Base-by-base conservation (phyloP, 2,888 invertebrate species). In the Cerastis leucographa region DNA sequence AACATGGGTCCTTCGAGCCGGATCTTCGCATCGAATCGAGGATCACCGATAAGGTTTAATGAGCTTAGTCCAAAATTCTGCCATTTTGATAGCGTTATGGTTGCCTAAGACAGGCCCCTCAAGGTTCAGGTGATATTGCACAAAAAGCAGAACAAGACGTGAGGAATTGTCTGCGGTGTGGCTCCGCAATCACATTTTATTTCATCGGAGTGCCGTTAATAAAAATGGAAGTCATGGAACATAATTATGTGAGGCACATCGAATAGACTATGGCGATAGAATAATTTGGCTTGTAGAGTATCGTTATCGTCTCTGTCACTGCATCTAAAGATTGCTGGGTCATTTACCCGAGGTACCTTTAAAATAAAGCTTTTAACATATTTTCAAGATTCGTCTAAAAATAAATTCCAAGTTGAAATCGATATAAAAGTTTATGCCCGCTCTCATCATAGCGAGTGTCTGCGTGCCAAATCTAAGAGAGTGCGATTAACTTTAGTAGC, bases 391-490 rank as follows among this genome's bases (percentile, higher is more conserved):
- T 49, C 42, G 2, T 44, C 59, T 51, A 42, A 29, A 71, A 80
- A 69, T n/a, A 62, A 64, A 71, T 11, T 61, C 6, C 19, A 51
- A 40, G 61, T 51, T 62, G 17, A 54, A 42, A 70, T 76, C 6
- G 54, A 59, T 59, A 78, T 71, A 68, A 76, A 76, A 71, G 49
- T 78, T 77, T 78, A 68, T 14, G 51, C 29, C 25, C 56, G 17
- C 42, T 82, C 22, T 42, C 46, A 69, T 83, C 51, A 72, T 40
- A 59, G 35, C 54, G 42, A 68, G 54, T 59, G 84, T 71, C 46
- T 49, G 56, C 40, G 78, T 72, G 84, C 81, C 84, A 81, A 81
- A 78, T 83, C 59, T 69, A 65, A 83, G 56, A 65, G 68, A 71
- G 51, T 71, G 44, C 56, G 65, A 69, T 72, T 83, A 72, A 78